Percentiles rank a stretch among this genome's conserved stretches.
These are phyloP conservation scores for Sturnus vulgaris DNA, from an alignment of 2,113 vertebrate genomes.

Conservation along the genomic window DNA sequence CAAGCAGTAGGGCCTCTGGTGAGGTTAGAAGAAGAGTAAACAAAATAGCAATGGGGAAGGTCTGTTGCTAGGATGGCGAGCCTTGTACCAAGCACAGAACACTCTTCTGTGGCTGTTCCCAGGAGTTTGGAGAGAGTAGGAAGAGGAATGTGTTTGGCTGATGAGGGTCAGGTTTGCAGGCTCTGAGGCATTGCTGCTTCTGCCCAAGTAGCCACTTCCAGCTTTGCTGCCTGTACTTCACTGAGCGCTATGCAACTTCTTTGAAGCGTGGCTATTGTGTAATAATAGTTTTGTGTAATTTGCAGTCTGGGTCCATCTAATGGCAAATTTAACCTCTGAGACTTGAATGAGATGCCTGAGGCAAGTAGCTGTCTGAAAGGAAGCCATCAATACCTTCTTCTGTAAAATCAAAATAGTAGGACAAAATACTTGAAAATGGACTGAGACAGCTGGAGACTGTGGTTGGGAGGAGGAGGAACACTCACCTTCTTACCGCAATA, in stretches of 20 bases:
- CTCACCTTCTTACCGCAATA: background rate
- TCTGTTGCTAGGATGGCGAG: background rate
- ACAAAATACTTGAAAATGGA: background rate
- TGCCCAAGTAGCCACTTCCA: background rate
- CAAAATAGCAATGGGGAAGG: too few relatives aligned
- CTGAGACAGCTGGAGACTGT: background rate
- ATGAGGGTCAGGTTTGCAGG: background rate
- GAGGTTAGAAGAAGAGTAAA: background rate
- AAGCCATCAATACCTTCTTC: background rate
- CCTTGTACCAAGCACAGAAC: background rate
- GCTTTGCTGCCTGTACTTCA: background rate
- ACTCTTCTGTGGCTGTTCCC: background rate
- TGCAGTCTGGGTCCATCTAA: background rate
- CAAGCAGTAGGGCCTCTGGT: background rate
- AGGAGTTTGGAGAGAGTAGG: background rate
- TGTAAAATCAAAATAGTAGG: background rate
- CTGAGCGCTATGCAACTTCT: background rate
- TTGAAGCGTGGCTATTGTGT: background rate
- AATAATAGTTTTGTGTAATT: background rate
- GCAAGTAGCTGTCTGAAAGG: background rate
- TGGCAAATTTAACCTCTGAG: background rate
- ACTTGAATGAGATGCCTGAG: background rate
- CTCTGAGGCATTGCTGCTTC: background rate
- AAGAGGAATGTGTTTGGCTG: background rate
- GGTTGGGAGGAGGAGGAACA: background rate